These are phyloP conservation scores for Argyresthia goedartella DNA, from an alignment of 2,888 invertebrate species.

Conservation along the genomic window DNA sequence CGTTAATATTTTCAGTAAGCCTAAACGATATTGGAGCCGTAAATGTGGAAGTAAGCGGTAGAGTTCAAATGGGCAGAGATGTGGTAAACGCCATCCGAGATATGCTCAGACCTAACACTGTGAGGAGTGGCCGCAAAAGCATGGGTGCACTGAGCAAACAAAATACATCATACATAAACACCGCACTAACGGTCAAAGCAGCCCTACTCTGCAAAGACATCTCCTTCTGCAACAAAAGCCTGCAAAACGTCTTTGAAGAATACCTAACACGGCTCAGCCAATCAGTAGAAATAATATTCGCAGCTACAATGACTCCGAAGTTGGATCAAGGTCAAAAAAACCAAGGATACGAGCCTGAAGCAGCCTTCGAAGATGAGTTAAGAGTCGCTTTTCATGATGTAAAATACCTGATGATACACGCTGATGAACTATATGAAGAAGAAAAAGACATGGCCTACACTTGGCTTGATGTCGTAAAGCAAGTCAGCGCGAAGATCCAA, in stretches of 20 bases:
- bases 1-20: no score
- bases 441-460: conserved; percentile 20
- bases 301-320: no score
- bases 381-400: conserved; percentile 21
- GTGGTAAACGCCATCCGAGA: conserved; percentile 32
- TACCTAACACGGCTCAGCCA: conserved; percentile 30
- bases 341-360: conserved; percentile 13
- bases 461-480: conserved; percentile 38
- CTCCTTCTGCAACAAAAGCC: conserved; percentile 25
- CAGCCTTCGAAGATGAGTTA: conserved; percentile 18
- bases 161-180: no score
- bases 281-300: conserved; percentile 24
- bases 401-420: conserved; percentile 24
- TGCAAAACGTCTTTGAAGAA: conserved; percentile 28
- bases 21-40: conserved; percentile 16
- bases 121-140: no score
- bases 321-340: conserved; percentile 4
- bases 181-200: conserved; percentile 10
- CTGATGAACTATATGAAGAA: conserved; percentile 16
- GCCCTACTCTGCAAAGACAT: conserved; percentile 27
- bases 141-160: no score
- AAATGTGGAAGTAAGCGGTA: conserved; percentile 44
- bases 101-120: no score
- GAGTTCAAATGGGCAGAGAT: conserved; percentile 39
- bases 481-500: conserved; percentile 34